A percentile compares a stretch with the other conserved stretches of the same genome.
phyloP scores from a whole-genome alignment of 2,113 vertebrate species.

The Mobula hypostoma region DNA sequence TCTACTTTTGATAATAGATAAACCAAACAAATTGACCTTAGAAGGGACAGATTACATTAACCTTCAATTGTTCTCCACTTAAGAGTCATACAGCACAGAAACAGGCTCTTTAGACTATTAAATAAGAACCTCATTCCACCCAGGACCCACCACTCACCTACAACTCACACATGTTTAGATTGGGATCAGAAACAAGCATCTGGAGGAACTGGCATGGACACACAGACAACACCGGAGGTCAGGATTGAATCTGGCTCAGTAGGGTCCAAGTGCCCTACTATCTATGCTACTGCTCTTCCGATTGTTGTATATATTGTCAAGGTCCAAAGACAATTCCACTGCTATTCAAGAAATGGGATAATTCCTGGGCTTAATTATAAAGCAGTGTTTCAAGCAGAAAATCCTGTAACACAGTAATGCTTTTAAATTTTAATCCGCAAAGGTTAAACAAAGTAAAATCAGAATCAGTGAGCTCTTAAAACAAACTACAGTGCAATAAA shows the following conservation, averaged over 20 bases:
- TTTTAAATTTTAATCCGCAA: neutral
- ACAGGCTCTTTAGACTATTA: no score
- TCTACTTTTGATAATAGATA: neutral
- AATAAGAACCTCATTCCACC: no score
- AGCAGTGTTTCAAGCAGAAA: neutral
- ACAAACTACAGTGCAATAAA: neutral
- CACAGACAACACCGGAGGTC: no score
- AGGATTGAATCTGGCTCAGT: no score
- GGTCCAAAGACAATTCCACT: neutral
- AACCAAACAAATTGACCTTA: neutral
- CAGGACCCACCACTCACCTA: no score
- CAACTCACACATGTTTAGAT: no score
- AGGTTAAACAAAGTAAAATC: neutral
- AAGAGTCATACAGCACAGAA: no score
- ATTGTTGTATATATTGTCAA: neutral
- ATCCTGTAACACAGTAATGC: neutral
- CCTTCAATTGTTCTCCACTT: neutral
- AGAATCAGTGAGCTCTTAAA: neutral
- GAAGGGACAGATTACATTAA: neutral
- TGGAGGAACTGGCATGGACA: no score
- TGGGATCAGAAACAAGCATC: no score
- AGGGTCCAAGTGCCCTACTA: no score
- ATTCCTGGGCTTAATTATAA: neutral
- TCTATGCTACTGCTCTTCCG: no score
- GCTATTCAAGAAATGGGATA: neutral